These are phyloP conservation scores for Neosalanx taihuensis DNA, from an alignment of 2,797 vertebrate species.

Conservation along the genomic window DNA sequence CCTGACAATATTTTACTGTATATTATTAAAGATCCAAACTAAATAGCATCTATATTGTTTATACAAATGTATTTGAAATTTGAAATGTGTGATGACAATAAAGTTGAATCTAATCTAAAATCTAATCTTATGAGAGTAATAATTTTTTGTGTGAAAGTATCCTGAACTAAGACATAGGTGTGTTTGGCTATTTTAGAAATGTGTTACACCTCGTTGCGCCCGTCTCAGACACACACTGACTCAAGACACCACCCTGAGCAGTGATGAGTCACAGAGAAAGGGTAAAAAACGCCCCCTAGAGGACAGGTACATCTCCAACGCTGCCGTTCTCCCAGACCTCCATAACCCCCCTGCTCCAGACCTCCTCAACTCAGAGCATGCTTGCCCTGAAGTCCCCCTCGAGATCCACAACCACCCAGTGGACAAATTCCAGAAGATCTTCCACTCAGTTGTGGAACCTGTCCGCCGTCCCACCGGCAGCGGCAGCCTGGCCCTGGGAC, in stretches of 20 bases:
- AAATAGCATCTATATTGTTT: not conserved
- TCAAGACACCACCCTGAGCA: too few species aligned
- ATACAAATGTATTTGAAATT: too few species aligned
- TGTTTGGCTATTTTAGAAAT: not conserved
- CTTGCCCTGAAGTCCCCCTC: not conserved
- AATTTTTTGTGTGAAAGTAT: too few species aligned
- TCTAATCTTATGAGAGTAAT: too few species aligned
- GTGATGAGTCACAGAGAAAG: not conserved
- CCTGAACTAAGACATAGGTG: not conserved
- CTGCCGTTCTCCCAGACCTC: not conserved
- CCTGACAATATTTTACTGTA: not conserved
- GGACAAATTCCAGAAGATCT: slow-evolving; percentile 2
- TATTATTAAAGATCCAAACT: not conserved
- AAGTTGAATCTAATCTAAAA: too few species aligned
- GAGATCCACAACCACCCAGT: not conserved
- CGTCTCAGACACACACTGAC: not conserved
- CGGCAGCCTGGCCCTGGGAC: slow-evolving; percentile 1
- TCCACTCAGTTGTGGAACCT: slow-evolving; percentile 11
- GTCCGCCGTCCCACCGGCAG: not conserved
- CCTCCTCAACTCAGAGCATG: not conserved
- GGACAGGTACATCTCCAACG: not conserved
- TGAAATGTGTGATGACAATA: too few species aligned
- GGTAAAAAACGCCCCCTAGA: not conserved
- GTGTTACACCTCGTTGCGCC: not conserved
- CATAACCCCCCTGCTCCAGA: not conserved